Conservation (phyloP, 92 coral and sea anemone species). For the Parazoanthus swiftii region DNA sequence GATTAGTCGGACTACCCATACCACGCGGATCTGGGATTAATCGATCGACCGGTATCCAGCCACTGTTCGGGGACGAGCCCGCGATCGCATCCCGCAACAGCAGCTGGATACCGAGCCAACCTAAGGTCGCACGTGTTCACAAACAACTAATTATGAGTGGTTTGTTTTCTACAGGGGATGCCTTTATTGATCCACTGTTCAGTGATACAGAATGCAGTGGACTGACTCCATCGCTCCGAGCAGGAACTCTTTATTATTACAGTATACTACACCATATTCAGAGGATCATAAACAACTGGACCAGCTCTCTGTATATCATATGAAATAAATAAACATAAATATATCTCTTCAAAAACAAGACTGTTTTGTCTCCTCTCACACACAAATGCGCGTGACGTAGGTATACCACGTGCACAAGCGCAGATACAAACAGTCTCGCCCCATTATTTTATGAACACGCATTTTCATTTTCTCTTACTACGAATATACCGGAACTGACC, state of each 20-base stretch:
- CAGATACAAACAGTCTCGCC: neutral
- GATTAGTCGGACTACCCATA: too few relatives aligned
- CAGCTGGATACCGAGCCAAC: too few relatives aligned
- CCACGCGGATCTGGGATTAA: too few relatives aligned
- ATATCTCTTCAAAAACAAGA: neutral
- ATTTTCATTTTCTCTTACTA: too few relatives aligned
- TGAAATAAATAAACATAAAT: neutral
- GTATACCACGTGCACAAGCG: too few relatives aligned
- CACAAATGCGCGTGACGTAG: neutral
- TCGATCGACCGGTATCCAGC: too few relatives aligned
- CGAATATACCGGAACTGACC: too few relatives aligned
- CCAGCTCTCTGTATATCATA: too few relatives aligned
- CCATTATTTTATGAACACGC: neutral
- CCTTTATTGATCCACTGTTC: constrained; percentile 4
- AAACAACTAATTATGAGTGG: neutral
- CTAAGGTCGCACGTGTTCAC: neutral
- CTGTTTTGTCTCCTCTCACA: neutral
- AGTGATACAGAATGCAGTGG: neutral
- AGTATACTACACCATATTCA: neutral
- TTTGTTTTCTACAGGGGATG: neutral
- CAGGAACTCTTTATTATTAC: neutral
- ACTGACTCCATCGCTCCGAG: neutral
- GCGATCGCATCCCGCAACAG: too few relatives aligned
- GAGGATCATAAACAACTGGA: neutral
- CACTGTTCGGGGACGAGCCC: too few relatives aligned